phyloP scores from a whole-genome alignment of 2,888 invertebrate genomes.

The Onchidella celtica region DNA sequence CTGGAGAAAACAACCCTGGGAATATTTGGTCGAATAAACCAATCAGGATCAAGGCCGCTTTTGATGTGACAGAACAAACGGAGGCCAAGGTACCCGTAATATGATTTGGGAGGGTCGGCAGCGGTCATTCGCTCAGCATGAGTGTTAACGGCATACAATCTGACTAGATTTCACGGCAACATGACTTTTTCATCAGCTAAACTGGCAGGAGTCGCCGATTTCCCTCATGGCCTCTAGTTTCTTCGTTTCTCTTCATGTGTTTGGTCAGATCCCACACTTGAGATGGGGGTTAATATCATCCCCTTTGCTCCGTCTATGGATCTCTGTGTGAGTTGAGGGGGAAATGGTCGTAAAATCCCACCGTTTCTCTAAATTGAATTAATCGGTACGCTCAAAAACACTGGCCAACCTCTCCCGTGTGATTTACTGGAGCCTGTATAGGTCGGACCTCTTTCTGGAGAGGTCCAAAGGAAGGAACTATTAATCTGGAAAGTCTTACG shows the following conservation, averaged over 20 bases:
- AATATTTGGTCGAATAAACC: too few relatives aligned
- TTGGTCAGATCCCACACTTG: background rate
- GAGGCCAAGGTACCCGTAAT: too few relatives aligned
- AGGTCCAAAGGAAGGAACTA: background rate
- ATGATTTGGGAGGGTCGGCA: too few relatives aligned
- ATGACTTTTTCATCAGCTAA: background rate
- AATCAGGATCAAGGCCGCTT: too few relatives aligned
- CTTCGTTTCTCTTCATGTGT: background rate
- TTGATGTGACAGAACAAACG: too few relatives aligned
- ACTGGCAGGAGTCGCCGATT: background rate
- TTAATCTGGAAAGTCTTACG: background rate
- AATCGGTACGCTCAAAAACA: background rate
- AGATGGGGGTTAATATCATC: constrained; percentile 1
- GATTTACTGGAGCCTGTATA: background rate
- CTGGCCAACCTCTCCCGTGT: background rate
- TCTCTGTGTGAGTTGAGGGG: background rate
- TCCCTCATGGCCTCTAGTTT: background rate
- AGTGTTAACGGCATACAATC: background rate
- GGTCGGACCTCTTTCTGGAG: background rate
- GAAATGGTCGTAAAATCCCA: background rate
- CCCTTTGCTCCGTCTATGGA: too few relatives aligned
- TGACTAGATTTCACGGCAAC: background rate
- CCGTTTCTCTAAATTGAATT: background rate
- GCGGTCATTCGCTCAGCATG: background rate
- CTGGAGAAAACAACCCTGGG: too few relatives aligned